Evolutionary conservation across 2,888 invertebrate species (phyloP).

Genomic region (Encarsia formosa): DNA sequence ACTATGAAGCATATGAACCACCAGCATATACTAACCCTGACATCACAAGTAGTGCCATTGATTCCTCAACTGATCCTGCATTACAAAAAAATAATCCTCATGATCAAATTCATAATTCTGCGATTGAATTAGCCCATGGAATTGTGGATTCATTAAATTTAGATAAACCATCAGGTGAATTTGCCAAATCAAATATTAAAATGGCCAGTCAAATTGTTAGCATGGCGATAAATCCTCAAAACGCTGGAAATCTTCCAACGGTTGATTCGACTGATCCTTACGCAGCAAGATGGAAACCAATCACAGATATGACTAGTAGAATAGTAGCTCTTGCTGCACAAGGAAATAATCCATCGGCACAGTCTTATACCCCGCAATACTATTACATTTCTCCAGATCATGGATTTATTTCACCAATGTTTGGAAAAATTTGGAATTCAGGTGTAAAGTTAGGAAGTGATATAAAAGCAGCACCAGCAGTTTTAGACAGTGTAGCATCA

Average conservation of each 20-base stretch:
- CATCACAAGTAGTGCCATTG: no score
- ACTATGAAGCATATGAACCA: no score
- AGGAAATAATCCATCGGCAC: no score
- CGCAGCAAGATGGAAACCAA: background rate
- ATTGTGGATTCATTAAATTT: background rate
- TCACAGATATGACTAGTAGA: background rate
- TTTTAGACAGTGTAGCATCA: no score
- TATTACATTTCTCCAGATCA: no score
- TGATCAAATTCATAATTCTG: background rate
- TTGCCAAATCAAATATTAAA: background rate
- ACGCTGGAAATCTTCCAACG: background rate
- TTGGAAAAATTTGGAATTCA: no score
- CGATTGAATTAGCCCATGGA: background rate
- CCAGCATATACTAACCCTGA: no score
- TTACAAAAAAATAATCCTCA: background rate
- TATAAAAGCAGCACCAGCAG: no score
- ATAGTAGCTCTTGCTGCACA: background rate
- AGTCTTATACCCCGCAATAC: no score
- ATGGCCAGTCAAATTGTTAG: slow-evolving; percentile 1
- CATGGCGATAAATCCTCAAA: background rate
- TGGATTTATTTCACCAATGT: no score
- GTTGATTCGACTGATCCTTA: background rate
- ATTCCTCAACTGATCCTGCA: no score
- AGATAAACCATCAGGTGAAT: background rate
- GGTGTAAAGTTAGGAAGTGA: no score